A percentile compares a stretch with the other conserved stretches of the same genome.
phyloP scores from a whole-genome alignment of 2,113 vertebrate genomes.

The Neoarius graeffei region DNA sequence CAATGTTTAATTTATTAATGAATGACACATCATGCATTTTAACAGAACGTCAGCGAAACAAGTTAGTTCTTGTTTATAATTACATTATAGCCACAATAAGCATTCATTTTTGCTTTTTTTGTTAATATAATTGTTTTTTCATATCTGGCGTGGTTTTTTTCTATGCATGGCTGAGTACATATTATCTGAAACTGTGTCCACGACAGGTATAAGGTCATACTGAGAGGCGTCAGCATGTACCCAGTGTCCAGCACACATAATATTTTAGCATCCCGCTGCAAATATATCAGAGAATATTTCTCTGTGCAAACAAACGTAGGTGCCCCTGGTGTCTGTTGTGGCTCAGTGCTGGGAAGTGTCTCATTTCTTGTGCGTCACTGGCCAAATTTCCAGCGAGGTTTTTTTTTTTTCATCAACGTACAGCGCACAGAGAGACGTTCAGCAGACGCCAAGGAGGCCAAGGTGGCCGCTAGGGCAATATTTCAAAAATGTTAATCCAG shows the following conservation, averaged over 20 bases:
- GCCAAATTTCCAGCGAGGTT: conserved; percentile 56
- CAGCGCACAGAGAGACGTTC: conserved; percentile 49
- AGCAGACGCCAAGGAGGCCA: conserved; percentile 59
- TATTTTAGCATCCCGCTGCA: conserved; percentile 19
- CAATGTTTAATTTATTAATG: not conserved
- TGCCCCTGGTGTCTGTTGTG: conserved; percentile 26
- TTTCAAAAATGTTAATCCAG: conserved; percentile 49
- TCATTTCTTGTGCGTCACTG: conserved; percentile 57
- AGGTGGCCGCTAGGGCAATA: conserved; percentile 39
- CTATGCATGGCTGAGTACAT: not conserved
- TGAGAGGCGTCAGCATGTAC: not conserved
- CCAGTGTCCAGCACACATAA: conserved; percentile 7
- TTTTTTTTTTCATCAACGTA: conserved; percentile 54
- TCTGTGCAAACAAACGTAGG: conserved; percentile 14
- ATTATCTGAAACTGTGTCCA: conserved; percentile 22
- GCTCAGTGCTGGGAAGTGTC: conserved; percentile 44
- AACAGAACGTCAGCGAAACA: too few relatives aligned
- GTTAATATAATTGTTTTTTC: not conserved
- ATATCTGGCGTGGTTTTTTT: not conserved
- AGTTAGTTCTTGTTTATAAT: not conserved
- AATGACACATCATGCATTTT: not conserved
- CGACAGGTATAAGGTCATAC: conserved; percentile 5
- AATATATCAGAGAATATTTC: conserved; percentile 30
- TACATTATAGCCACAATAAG: not conserved
- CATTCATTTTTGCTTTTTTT: not conserved